Evolutionary conservation across 2,113 vertebrate genomes (phyloP), one percentile per base, ranked within the genome.

Genomic region (Sebastes schlegelii): DNA sequence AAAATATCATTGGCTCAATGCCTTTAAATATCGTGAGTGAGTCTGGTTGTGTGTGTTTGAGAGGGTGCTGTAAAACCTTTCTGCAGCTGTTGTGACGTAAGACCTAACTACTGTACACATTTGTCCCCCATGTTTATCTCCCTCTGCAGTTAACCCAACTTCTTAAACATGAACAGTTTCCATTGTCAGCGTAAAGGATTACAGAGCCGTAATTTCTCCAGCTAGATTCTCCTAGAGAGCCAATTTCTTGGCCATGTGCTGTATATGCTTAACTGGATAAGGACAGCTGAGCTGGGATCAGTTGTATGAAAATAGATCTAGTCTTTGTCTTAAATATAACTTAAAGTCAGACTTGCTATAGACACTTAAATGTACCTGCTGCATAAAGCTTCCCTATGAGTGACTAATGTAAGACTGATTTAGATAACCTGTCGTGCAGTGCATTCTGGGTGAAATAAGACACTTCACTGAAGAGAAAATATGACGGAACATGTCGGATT

Each of bases 61-160:
- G 34, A 34, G 34, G 34, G 34, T 34, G 34, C 34, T 34, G 34
- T 34, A 34, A 34, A 58, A 51, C 9, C 17, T 54, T 61, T 26
- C 52, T 63, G 70, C 55, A 67, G 69, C 63, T 79, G 46, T 74
- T 52, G 13, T 71, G 58, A 54, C 1, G 1, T 60, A 57, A 64
- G 49, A 34, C 16, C 42, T 16, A 1, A 76, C 16, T 16, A 9
- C 23, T 40, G 10, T 48, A 58, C 21, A 10, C 21, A n/a, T 63
- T 43, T n/a, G 17, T 43, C 46, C 17, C 3, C 11, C 13, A 48
- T 61, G 13, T 34, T 49, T 49, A 9, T 58, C 4, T 21, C 17
- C 6, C 40, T 58, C 42, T 5, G 34, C 11, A 45, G 19, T 23
- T 0, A 1, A 34, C 21, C 23, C 2, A 40, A 5, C 46, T 40